phyloP scores from a whole-genome alignment of 1,140 invertebrate genomes.

The Nasonia longicornis region DNA sequence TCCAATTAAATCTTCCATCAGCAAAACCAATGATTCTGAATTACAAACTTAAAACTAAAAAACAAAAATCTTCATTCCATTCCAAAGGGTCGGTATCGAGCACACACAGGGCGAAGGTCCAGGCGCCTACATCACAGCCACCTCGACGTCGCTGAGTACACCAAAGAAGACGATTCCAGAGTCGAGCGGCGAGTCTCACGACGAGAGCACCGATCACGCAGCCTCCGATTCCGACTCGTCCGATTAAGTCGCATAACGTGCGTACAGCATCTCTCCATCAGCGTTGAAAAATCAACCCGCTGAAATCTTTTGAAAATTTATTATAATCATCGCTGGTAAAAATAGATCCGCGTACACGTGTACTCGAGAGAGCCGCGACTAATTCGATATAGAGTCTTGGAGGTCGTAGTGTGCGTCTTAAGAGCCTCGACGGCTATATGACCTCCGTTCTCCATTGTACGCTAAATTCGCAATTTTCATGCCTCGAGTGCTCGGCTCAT shows the following conservation, averaged over 20 bases:
- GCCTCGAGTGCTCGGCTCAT: background rate
- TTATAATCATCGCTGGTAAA: background rate
- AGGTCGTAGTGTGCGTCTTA: background rate
- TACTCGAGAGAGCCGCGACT: background rate
- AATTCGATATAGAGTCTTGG: constrained; percentile 8
- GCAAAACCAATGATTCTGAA: no score
- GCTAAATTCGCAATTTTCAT: constrained; percentile 27
- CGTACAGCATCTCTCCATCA: background rate
- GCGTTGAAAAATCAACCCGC: background rate
- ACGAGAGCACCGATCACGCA: constrained; percentile 51
- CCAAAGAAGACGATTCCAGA: constrained; percentile 64
- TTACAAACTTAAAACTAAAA: background rate
- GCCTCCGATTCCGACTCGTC: constrained; percentile 64
- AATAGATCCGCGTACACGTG: no score
- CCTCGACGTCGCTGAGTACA: constrained; percentile 73
- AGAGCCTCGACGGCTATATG: background rate
- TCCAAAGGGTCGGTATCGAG: constrained; percentile 83
- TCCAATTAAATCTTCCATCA: no score
- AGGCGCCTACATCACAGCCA: constrained; percentile 81
- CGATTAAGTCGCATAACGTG: constrained; percentile 49
- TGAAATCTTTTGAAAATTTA: background rate
- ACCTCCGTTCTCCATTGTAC: constrained; percentile 7
- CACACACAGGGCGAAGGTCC: constrained; percentile 82
- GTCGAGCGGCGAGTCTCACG: constrained; percentile 55
- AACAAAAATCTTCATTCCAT: constrained; percentile 37